Evolutionary conservation across 1,140 invertebrate species (phyloP).

Genomic region (Telenomus remus): DNA sequence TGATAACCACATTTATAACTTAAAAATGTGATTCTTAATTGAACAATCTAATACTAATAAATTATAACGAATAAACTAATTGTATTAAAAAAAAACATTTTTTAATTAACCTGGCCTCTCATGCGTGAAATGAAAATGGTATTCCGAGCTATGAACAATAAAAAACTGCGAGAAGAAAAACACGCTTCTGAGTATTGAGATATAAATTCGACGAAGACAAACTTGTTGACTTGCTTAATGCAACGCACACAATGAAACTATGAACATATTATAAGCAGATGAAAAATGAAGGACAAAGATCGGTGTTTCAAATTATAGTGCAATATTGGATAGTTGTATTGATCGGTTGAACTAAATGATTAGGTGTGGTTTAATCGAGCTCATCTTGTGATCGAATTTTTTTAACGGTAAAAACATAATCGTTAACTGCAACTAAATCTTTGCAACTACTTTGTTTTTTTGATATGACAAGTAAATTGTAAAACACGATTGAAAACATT

Average conservation of each 20-base stretch:
- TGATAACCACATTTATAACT: too few species aligned
- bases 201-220: conserved; percentile 40
- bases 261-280: conserved; percentile 39
- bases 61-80: too few species aligned
- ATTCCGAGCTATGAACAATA: too few species aligned
- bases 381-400: conserved; percentile 36
- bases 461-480: too few species aligned
- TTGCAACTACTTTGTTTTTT: too few species aligned
- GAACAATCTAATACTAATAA: too few species aligned
- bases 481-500: too few species aligned
- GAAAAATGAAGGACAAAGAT: conserved; percentile 46
- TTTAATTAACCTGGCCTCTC: too few species aligned
- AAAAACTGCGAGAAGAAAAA: not conserved
- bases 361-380: conserved; percentile 40
- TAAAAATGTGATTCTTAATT: too few species aligned
- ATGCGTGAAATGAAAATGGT: too few species aligned
- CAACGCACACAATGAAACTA: conserved; percentile 36
- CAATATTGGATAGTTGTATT: conserved; percentile 40
- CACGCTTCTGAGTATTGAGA: conserved; percentile 36
- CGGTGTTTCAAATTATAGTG: conserved; percentile 44
- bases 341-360: conserved; percentile 50
- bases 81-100: too few species aligned
- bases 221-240: conserved; percentile 46
- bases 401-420: conserved; percentile 29
- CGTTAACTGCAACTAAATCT: too few species aligned